Conservation (phyloP, 1,140 invertebrate species). For the Drosophila malerkotliana region DNA sequence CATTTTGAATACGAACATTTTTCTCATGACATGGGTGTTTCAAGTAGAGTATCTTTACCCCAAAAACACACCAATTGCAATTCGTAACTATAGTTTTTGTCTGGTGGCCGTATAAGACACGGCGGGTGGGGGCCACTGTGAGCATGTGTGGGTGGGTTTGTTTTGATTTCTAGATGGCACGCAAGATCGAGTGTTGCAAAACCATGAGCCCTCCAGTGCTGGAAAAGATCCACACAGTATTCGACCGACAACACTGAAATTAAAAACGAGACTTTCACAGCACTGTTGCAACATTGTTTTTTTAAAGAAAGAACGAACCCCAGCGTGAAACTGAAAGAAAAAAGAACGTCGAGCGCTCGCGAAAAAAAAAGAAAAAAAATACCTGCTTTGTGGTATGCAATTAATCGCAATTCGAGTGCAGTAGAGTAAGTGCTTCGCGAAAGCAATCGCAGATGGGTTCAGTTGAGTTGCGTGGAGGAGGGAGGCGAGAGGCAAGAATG, state of each 20-base stretch:
- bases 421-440: slow-evolving; percentile 27
- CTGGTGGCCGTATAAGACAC: no score
- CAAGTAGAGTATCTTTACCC: no score
- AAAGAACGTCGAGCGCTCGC: slow-evolving; percentile 29
- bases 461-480: not conserved
- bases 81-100: no score
- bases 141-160: slow-evolving; percentile 1
- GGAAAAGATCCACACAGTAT: not conserved
- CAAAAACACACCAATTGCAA: no score
- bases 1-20: not conserved
- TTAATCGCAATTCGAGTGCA: slow-evolving; percentile 15
- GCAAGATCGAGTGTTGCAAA: slow-evolving; percentile 5
- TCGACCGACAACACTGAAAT: not conserved
- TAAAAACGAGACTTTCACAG: no score
- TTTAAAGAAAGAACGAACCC: slow-evolving; percentile 3
- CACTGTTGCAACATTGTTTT: not conserved
- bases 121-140: not conserved
- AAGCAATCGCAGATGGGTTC: not conserved
- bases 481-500: slow-evolving; percentile 18
- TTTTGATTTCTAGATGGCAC: not conserved
- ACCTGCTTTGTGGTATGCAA: slow-evolving; percentile 11
- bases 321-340: slow-evolving; percentile 6
- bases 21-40: no score
- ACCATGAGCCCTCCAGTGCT: not conserved
- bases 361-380: slow-evolving; percentile 32